These are phyloP conservation scores for Centruroides sculpturatus DNA, from an alignment of 1,140 invertebrate species.

Conservation along the genomic window DNA sequence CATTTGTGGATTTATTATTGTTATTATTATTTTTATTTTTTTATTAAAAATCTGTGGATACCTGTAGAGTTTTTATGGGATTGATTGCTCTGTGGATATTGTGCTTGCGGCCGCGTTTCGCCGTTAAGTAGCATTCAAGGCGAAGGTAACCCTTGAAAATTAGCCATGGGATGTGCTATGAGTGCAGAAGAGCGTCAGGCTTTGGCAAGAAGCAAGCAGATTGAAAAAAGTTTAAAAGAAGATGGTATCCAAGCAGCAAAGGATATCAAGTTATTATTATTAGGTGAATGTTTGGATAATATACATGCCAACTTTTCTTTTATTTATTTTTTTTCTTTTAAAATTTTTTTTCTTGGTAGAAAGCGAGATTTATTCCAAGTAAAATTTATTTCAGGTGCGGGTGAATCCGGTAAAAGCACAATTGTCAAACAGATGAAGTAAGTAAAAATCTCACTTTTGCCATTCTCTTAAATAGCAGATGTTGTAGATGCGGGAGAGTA, in stretches of 20 bases:
- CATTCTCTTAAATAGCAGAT: too few species aligned
- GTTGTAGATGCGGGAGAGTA: too few species aligned
- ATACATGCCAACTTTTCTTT: background rate
- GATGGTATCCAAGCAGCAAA: constrained; percentile 98
- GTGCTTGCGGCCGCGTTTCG: too few species aligned
- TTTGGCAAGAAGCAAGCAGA: constrained; percentile 89
- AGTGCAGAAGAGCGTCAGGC: constrained; percentile 94
- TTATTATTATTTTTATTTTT: too few species aligned
- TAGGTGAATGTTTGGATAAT: constrained; percentile 55
- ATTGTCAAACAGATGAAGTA: constrained; percentile 41
- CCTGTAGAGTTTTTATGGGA: too few species aligned
- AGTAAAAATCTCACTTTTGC: constrained; percentile 8
- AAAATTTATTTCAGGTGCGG: constrained; percentile 40
- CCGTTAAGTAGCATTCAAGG: too few species aligned
- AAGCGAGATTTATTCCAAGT: background rate
- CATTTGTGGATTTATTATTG: too few species aligned
- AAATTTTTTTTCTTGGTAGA: background rate
- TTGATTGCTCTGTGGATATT: too few species aligned
- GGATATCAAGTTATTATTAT: constrained; percentile 94
- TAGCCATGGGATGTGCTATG: constrained; percentile 89
- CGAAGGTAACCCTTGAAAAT: too few species aligned
- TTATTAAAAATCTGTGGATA: too few species aligned
- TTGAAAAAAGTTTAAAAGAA: constrained; percentile 98
- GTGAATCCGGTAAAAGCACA: constrained; percentile 97
- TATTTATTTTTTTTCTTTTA: background rate